Evolutionary conservation across 2,888 invertebrate species (phyloP).

Genomic region (Arenicola marina): DNA sequence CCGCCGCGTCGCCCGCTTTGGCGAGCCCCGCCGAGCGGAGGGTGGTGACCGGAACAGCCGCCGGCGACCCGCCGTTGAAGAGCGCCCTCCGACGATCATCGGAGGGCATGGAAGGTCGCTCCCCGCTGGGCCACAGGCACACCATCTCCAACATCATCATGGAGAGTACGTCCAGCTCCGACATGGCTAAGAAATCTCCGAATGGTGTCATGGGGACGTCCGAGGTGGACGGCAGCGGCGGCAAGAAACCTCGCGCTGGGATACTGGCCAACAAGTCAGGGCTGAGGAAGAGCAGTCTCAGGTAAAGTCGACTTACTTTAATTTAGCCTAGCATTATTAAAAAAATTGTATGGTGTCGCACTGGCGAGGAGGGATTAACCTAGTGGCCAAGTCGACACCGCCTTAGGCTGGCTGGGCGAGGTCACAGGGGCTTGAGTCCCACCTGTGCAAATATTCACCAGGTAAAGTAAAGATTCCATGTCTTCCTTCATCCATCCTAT

Average conservation of each 20-base stretch:
- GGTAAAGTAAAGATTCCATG: too few relatives aligned
- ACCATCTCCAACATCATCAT: conserved; percentile 27
- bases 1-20: conserved; percentile 7
- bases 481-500: too few relatives aligned
- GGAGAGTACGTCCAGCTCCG: conserved; percentile 20
- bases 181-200: conserved; percentile 20
- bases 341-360: too few relatives aligned
- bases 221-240: background rate
- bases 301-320: too few relatives aligned
- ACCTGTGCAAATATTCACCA: too few relatives aligned
- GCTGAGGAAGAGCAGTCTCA: conserved; percentile 16
- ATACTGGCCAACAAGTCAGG: conserved; percentile 28
- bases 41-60: conserved; percentile 9
- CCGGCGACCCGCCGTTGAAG: background rate
- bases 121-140: conserved; percentile 19
- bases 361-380: too few relatives aligned
- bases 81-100: background rate
- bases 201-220: background rate
- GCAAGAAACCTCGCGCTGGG: conserved; percentile 25
- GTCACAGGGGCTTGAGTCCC: too few relatives aligned
- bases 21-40: too few relatives aligned
- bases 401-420: too few relatives aligned
- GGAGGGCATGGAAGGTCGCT: conserved; percentile 2
- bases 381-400: too few relatives aligned
- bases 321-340: too few relatives aligned